Evolutionary conservation across 2,113 vertebrate species (phyloP), one percentile per base, ranked within the genome.

Genomic region (Sphyrna mokarran): DNA sequence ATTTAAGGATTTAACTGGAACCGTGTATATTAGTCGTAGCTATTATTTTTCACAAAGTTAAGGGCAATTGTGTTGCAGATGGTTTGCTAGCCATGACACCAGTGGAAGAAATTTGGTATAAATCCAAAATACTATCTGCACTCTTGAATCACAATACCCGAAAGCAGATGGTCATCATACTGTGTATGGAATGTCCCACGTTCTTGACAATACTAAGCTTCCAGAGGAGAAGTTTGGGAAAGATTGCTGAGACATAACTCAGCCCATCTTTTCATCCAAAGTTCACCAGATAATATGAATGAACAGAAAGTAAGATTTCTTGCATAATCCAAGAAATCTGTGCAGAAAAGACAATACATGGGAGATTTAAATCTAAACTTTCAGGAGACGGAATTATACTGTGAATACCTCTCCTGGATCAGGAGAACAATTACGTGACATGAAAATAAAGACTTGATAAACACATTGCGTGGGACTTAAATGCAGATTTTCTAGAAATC

Each of bases 241-340:
- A 91, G 4, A 37, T 33, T 63, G 89, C 58, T 18, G 29, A 33
- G 29, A 63, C 13, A 37, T 33, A 58, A 33, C 33, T 91, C 1
- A 91, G 29, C 58, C 29, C 4, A n/a, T n/a, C 58, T 54, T 16
- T 61, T 61, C 14, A 14, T 54, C 58, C 11, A n/a, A 26, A 66
- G 14, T 2, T 0, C 3, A 61, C 3, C 22, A 58, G 86, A 23
- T 86, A 16, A 58, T 23, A 89, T 54, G 23, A 18, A 11, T 5
- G 8, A 33, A 40, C 13, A 91, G 13, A 91, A 93, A 66, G 66
- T 66, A 93, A 93, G 18, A 66, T 66, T 93, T 66, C 29, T 37
- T 20, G 14, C 89, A 91, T 91, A n/a, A 91, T 91, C 61, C 89
- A 93, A 66, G 33, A 68, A 93, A 93, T 23, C 89, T 93, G n/a